Base-by-base conservation (phyloP, 2,797 vertebrate species). In the Mormyrops attenuatus region DNA sequence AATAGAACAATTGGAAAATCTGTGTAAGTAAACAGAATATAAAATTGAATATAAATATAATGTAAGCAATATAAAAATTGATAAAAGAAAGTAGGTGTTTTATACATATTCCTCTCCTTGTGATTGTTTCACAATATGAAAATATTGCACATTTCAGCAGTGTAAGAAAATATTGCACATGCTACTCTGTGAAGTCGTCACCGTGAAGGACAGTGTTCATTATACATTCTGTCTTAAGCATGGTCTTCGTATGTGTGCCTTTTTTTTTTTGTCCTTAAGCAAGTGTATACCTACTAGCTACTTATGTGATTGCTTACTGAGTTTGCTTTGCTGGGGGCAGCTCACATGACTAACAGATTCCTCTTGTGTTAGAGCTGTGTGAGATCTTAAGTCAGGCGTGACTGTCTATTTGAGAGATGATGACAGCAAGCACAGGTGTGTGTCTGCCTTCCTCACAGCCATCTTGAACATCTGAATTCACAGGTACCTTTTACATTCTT, bases 361-460 rank as follows among this genome's bases (percentile, higher is more conserved):
- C 53, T 57, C 82, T 26, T 85, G 11, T 85, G 82, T 85, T 85
- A 26, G 82, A 44, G 38, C 38, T 44, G 38, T 80, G 11, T 85
- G 84, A 87, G 53, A 57, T 2, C 30, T 38, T 38, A 87, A 87
- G 53, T 87, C 85, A 87, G 85, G 85, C 7, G 26, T 87, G 53
- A 60, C 85, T 55, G 52, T 41, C 85, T 87, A 8, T 87, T 60
- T 55, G 34, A 41, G 53, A 87, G 85, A 87, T n/a, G 85, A 87
- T 87, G 85, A 87, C 50, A 57, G 85, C 50, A 34, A 38, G 52
- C 85, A 41, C 85, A 87, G 85, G 85, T 87, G 85, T 86, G 85
- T 50, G n/a, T 85, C 49, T 30, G 50, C 84, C 47, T 85, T 85
- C 84, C 84, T 52, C 84, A 85, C 1, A 85, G n/a, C 30, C 85